Evolutionary conservation across 2,797 vertebrate genomes (phyloP), one percentile per base, ranked within the genome.

Genomic region (Uromys caudimaculatus): DNA sequence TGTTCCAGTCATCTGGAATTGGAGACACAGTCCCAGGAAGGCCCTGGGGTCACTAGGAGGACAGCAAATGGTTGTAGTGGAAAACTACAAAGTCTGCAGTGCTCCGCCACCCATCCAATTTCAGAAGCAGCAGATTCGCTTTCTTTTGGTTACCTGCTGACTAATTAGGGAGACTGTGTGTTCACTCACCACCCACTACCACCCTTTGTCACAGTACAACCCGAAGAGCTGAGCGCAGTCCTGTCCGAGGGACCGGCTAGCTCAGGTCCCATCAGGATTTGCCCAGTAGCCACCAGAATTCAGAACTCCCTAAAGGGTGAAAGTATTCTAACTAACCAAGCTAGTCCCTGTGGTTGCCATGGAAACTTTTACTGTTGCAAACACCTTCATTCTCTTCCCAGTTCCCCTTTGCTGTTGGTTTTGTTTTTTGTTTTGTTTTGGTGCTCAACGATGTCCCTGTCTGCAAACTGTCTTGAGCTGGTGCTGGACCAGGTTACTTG

Each of bases 101-200:
- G 0, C 64, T 3, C 2, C 3, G 1, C 19, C 24, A 1, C 35
- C n/a, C 8, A 10, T 54, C 56, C 82, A 12, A 3, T 3, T 16
- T 6, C 29, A 91, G 47, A 54, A 75, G 56, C 56, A 0, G 44
- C 44, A 16, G 83, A 50, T 56, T 58, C 17, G 12, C 44, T 79
- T 76, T 86, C 81, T 67, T 58, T 67, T n/a, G 91, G 24, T 32
- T 67, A 27, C 64, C 3, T 5, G 9, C 54, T 73, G 64, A n/a
- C 19, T 50, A 13, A 56, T 13, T 32, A 27, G 79, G 29, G 58
- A 67, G 38, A 6, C 23, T 4, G 21, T 32, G 38, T 60, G 44
- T 44, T 38, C 54, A 21, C 9, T 6, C 47, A 38, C 58, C 41
- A 44, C 38, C 56, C 27, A 24, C 38, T 9, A 12, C n/a, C 23